These are phyloP conservation scores for Ammodramus savannarum DNA, from an alignment of 2,113 vertebrate genomes.

Conservation along the genomic window DNA sequence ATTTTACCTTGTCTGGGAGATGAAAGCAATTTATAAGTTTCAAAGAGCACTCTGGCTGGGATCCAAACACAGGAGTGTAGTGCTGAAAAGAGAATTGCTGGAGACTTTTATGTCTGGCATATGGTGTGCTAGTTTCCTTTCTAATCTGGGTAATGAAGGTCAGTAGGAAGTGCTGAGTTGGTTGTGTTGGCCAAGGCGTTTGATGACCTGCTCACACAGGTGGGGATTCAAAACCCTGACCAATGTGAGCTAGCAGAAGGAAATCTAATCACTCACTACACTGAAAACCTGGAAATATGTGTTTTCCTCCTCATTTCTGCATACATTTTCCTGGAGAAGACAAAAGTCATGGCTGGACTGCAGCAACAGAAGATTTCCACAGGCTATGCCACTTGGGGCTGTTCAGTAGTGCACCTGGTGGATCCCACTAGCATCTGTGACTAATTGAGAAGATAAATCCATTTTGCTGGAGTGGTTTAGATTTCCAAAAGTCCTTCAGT, in stretches of 20 bases:
- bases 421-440: conserved; percentile 44
- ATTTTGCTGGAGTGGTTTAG: conserved; percentile 48
- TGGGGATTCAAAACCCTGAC: background rate
- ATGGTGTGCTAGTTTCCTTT: conserved; percentile 52
- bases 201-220: background rate
- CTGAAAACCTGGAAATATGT: background rate
- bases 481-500: conserved; percentile 52
- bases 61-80: conserved; percentile 56
- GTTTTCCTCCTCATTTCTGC: background rate
- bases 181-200: conserved; percentile 35
- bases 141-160: conserved; percentile 50
- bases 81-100: conserved; percentile 44
- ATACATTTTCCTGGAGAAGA: background rate
- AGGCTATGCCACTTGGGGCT: background rate
- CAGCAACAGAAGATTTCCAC: background rate
- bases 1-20: conserved; percentile 66
- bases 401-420: conserved; percentile 21
- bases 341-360: background rate
- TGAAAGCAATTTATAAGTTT: conserved; percentile 70
- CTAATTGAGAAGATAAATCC: conserved; percentile 63
- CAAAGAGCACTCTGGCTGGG: conserved; percentile 57
- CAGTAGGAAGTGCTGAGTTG: conserved; percentile 33
- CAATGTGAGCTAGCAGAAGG: background rate
- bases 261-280: background rate
- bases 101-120: conserved; percentile 54